Evolutionary conservation across 2,888 invertebrate genomes (phyloP).

Genomic region (Drepanosiphum platanoidis): DNA sequence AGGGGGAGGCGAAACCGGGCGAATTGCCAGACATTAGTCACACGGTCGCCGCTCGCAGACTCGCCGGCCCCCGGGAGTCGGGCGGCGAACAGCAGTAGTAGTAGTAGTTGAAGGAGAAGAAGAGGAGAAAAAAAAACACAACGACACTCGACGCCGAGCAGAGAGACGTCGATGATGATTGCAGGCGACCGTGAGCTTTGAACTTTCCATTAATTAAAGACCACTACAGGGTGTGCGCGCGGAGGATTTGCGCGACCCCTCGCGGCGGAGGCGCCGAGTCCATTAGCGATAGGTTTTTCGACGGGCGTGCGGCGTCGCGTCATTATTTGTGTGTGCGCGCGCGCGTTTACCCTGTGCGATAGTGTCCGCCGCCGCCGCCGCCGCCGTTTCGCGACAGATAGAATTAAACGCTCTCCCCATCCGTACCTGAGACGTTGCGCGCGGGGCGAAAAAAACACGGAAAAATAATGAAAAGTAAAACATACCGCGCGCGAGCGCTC

Average conservation of each 20-base stretch:
- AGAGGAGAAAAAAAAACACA: neutral
- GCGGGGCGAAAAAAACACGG: slow-evolving; percentile 20
- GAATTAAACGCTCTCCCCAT: slow-evolving; percentile 32
- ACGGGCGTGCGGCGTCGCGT: neutral
- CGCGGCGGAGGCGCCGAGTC: slow-evolving; percentile 25
- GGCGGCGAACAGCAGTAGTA: too few relatives aligned
- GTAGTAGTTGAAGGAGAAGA: too few relatives aligned
- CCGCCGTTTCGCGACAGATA: neutral
- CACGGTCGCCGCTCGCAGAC: slow-evolving; percentile 17
- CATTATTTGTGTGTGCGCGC: neutral
- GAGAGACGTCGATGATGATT: slow-evolving; percentile 48
- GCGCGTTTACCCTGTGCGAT: neutral
- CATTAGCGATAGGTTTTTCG: slow-evolving; percentile 34
- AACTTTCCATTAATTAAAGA: slow-evolving; percentile 56
- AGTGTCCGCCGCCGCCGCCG: neutral
- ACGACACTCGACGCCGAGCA: slow-evolving; percentile 2
- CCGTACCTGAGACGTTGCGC: neutral
- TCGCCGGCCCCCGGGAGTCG: neutral
- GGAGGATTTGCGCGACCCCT: slow-evolving; percentile 15
- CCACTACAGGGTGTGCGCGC: slow-evolving; percentile 2
- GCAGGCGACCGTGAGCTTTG: slow-evolving; percentile 43
- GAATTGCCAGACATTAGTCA: slow-evolving; percentile 57
- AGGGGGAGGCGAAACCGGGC: slow-evolving; percentile 7
- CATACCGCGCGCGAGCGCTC: too few relatives aligned
- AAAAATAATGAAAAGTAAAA: slow-evolving; percentile 58